Conservation (phyloP, 2,888 invertebrate species). For the Agrochola circellaris region DNA sequence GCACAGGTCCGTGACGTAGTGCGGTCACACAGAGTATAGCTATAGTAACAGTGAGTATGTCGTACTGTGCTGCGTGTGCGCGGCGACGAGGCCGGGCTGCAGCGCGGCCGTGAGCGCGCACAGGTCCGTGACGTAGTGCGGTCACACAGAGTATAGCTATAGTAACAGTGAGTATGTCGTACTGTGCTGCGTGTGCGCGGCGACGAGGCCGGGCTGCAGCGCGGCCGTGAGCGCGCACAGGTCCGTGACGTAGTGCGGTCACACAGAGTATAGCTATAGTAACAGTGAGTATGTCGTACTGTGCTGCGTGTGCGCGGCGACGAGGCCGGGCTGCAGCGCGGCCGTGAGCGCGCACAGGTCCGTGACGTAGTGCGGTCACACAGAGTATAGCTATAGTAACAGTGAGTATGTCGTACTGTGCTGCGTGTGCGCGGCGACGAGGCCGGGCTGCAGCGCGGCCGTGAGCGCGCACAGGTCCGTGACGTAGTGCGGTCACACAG, state of each 20-base stretch:
- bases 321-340: conserved; percentile 27
- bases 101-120: conserved; percentile 17
- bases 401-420: too few species aligned
- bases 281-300: neutral
- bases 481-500: conserved; percentile 92
- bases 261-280: too few species aligned
- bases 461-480: conserved; percentile 89
- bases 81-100: conserved; percentile 21
- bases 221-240: conserved; percentile 91
- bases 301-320: conserved; percentile 7
- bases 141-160: conserved; percentile 70
- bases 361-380: neutral
- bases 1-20: conserved; percentile 93
- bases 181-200: conserved; percentile 72
- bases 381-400: too few species aligned
- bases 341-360: conserved; percentile 13
- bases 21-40: conserved; percentile 83
- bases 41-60: neutral
- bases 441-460: too few species aligned
- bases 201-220: conserved; percentile 79
- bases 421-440: too few species aligned
- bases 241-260: conserved; percentile 94
- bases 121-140: conserved; percentile 86
- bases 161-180: neutral
- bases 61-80: conserved; percentile 12